These are phyloP conservation scores for Limnephilus lunatus DNA, from an alignment of 2,888 invertebrate genomes.

Conservation along the genomic window DNA sequence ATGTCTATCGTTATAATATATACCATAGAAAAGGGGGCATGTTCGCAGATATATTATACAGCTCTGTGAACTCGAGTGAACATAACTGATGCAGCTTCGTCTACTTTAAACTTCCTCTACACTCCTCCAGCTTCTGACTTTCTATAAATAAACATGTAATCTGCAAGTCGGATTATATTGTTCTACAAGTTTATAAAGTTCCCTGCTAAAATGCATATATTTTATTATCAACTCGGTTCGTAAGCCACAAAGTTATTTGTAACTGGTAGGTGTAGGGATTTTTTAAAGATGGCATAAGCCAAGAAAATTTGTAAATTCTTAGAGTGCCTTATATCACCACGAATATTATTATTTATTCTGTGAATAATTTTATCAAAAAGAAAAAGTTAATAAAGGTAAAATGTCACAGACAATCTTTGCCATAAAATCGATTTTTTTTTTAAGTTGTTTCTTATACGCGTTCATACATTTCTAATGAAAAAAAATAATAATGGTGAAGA, in stretches of 20 bases:
- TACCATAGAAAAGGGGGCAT: neutral
- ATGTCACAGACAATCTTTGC: no score
- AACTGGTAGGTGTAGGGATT: no score
- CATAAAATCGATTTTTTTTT: no score
- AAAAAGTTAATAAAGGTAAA: no score
- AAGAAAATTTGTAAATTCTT: no score
- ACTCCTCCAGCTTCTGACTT: neutral
- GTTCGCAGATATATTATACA: neutral
- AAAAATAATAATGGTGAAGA: no score
- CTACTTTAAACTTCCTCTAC: neutral
- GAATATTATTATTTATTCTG: no score
- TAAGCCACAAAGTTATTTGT: neutral
- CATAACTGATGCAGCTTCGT: neutral
- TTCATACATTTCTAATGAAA: no score
- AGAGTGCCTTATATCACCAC: no score
- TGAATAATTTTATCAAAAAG: no score
- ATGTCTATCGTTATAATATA: neutral
- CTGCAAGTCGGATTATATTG: neutral
- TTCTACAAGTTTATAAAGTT: neutral
- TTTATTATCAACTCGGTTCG: neutral
- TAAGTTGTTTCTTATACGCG: no score
- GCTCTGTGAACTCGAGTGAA: neutral
- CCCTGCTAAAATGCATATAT: neutral
- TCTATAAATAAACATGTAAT: neutral
- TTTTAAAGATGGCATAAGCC: no score